Conservation (phyloP, 2,113 vertebrate species). For the Heptranchias perlo region DNA sequence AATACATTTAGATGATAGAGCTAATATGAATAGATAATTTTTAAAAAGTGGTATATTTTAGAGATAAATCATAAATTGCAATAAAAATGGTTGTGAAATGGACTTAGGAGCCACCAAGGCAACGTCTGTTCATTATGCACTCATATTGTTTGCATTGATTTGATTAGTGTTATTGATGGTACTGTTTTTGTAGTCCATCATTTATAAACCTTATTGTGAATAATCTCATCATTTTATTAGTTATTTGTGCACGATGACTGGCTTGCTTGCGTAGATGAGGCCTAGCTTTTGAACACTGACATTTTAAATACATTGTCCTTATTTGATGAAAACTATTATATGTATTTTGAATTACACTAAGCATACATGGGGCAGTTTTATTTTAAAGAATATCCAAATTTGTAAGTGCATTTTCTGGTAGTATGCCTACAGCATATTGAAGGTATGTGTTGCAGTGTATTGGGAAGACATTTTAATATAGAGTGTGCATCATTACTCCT, state of each 20-base stretch:
- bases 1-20: background rate
- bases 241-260: background rate
- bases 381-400: background rate
- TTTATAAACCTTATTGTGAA: background rate
- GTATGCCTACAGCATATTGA: background rate
- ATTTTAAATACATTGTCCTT: background rate
- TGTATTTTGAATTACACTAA: background rate
- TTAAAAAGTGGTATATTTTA: background rate
- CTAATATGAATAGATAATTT: background rate
- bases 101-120: background rate
- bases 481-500: background rate
- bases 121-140: constrained; percentile 22
- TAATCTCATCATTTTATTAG: background rate
- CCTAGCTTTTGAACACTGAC: background rate
- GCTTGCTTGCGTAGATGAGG: background rate
- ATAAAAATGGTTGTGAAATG: background rate
- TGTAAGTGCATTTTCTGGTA: background rate
- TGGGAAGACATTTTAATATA: background rate
- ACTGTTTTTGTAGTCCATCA: background rate
- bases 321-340: background rate
- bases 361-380: background rate
- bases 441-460: background rate
- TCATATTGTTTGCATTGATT: background rate
- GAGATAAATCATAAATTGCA: background rate
- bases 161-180: constrained; percentile 12